A percentile compares a stretch with the other conserved stretches of the same genome.
Conservation (phyloP, 2,888 invertebrate genomes). For the Eretmocerus hayati region DNA sequence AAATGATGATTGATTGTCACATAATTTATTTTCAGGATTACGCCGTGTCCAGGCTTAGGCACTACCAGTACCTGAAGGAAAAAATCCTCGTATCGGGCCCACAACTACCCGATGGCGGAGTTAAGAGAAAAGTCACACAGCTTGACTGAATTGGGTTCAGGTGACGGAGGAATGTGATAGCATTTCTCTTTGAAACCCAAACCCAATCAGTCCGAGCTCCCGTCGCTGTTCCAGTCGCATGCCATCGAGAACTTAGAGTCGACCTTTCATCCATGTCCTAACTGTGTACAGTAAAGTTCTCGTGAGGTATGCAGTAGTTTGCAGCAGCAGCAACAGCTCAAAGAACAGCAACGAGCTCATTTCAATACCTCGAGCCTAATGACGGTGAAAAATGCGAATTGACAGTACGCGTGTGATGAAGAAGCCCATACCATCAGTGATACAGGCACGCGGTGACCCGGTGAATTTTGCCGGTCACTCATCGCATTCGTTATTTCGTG, state of each 20-base stretch:
- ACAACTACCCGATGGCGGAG: constrained; percentile 25
- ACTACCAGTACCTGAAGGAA: constrained; percentile 57
- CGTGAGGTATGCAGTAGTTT: no score
- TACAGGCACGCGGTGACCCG: no score
- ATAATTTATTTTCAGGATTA: constrained; percentile 54
- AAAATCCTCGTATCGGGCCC: constrained; percentile 41
- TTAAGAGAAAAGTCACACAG: constrained; percentile 31
- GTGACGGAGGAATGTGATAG: constrained; percentile 12
- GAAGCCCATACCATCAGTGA: no score
- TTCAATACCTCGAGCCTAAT: no score
- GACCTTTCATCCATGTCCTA: background rate
- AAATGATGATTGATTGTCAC: constrained; percentile 25
- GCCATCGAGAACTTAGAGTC: constrained; percentile 13
- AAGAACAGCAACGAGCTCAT: no score
- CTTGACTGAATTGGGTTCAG: constrained; percentile 18
- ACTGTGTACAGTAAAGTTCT: background rate
- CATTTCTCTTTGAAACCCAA: constrained; percentile 16
- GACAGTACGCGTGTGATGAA: no score
- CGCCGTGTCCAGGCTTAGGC: constrained; percentile 56
- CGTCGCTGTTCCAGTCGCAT: constrained; percentile 4
- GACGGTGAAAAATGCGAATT: no score
- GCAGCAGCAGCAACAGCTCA: no score
- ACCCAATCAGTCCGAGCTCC: constrained; percentile 10
- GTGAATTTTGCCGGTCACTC: no score
- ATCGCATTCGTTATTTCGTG: no score